Percentiles rank a stretch among this genome's conserved stretches.
Evolutionary conservation across 1,140 invertebrate genomes (phyloP).

Genomic region (Planococcus citri): DNA sequence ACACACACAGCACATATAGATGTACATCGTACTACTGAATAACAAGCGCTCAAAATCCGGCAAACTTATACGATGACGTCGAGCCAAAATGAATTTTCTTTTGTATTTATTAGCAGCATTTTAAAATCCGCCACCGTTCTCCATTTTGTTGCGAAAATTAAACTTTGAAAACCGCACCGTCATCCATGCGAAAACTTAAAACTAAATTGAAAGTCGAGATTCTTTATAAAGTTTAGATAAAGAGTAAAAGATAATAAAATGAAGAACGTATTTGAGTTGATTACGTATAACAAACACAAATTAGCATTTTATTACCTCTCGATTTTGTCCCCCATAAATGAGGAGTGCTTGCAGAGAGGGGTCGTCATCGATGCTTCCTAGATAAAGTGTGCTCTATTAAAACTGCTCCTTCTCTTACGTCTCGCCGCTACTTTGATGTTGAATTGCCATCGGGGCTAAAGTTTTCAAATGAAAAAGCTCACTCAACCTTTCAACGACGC

Average conservation of each 20-base stretch:
- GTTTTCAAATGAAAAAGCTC: slow-evolving; percentile 19
- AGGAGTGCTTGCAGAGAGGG: neutral
- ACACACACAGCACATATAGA: no score
- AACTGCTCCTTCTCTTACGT: slow-evolving; percentile 14
- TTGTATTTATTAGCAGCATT: neutral
- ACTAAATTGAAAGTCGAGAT: slow-evolving; percentile 19
- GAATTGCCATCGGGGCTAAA: slow-evolving; percentile 18
- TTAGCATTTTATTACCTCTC: slow-evolving; percentile 46
- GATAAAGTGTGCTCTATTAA: slow-evolving; percentile 17
- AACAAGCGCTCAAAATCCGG: neutral
- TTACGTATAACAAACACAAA: slow-evolving; percentile 44
- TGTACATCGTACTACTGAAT: no score
- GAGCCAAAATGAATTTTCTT: neutral
- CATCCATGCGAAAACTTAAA: slow-evolving; percentile 17
- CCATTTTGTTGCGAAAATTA: slow-evolving; percentile 10
- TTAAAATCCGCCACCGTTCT: slow-evolving; percentile 17
- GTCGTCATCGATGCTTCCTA: slow-evolving; percentile 13
- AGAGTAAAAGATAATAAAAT: slow-evolving; percentile 18
- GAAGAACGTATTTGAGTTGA: slow-evolving; percentile 31
- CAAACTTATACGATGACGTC: neutral
- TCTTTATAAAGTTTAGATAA: slow-evolving; percentile 20
- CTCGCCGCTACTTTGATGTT: slow-evolving; percentile 12
- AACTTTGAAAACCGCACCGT: slow-evolving; percentile 14
- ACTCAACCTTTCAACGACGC: slow-evolving; percentile 17
- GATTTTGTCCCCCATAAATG: slow-evolving; percentile 34